Evolutionary conservation across 2,113 vertebrate genomes (phyloP), one percentile per base, ranked within the genome.

Genomic region (Leiothrix lutea): DNA sequence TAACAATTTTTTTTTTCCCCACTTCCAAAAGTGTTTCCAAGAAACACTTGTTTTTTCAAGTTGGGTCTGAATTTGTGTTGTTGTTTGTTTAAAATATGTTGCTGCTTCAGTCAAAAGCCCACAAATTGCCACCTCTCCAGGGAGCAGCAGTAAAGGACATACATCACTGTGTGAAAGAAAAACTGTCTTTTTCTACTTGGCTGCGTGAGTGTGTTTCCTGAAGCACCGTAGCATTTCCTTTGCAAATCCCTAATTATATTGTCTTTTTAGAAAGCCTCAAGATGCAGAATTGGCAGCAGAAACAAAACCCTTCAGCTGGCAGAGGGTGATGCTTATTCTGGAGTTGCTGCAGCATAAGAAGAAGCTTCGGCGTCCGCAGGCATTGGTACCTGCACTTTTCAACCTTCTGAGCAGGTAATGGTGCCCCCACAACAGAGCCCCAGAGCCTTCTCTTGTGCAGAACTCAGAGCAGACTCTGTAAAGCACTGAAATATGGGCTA

Each of bases 261-360:
- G 18, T 25, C 28, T 74, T 86, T 90, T 78, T 28, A 99, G 99
- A 97, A 99, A 98, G 94, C 94, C 96, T 23, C 98, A 97, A 86
- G 98, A 97, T 71, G 45, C 89, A 8, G 96, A 93, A 13, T 51
- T 47, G 11, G 71, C 71, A 38, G 94, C 96, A 42, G 98, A 98
- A 75, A 81, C 94, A n/a, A 98, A 77, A 81, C 86, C 88, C 6
- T 97, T 98, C 74, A 97, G 97, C 61, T 99, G 99, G 99, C 98
- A 97, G 79, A 98, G 99, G 61, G 98, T 98, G 73, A 99, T 99
- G 4, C 98, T 99, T 67, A 99, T 99, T 96, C 97, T 99, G 93
- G 99, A 99, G 95, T 97, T 99, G 58, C 97, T 99, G 77, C 99
- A 99, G 92, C 98, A 99, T 95, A 99, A 99, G 97, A 99, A 99